A percentile compares a stretch with the other conserved stretches of the same genome.
Conservation (phyloP, 2,797 vertebrate species). For the Diplodus puntazzo region DNA sequence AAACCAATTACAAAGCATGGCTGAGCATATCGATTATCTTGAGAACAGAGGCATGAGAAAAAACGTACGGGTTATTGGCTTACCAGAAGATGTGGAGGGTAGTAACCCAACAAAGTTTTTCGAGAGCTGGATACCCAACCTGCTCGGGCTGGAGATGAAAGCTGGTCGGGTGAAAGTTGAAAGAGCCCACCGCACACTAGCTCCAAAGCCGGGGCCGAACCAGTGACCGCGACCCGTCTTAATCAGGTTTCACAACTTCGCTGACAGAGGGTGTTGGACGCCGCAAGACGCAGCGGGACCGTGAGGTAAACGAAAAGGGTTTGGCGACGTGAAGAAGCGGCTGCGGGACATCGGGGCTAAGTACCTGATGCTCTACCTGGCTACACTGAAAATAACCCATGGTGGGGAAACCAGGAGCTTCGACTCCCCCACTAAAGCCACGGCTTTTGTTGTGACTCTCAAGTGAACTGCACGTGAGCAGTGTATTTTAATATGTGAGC, state of each 20-base stretch:
- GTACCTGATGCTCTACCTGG: constrained; percentile 7
- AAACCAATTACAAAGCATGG: not conserved
- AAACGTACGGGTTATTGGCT: not conserved
- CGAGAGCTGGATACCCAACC: not conserved
- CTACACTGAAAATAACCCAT: constrained; percentile 16
- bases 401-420: not conserved
- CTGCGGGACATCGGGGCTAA: not conserved
- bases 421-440: not conserved
- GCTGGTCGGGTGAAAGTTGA: not conserved
- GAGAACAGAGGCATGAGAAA: not conserved
- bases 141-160: constrained; percentile 5
- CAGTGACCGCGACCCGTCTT: not conserved
- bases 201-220: not conserved
- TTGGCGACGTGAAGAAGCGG: constrained; percentile 16
- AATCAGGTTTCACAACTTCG: constrained; percentile 31
- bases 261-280: not conserved
- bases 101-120: constrained; percentile 1
- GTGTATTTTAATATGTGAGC: no score
- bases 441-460: not conserved
- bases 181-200: not conserved
- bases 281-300: not conserved
- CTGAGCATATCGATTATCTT: no score
- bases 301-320: constrained; percentile 21
- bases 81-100: not conserved
- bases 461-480: no score